phyloP scores from a whole-genome alignment of 2,888 invertebrate species.

The Orthosia cruda region DNA sequence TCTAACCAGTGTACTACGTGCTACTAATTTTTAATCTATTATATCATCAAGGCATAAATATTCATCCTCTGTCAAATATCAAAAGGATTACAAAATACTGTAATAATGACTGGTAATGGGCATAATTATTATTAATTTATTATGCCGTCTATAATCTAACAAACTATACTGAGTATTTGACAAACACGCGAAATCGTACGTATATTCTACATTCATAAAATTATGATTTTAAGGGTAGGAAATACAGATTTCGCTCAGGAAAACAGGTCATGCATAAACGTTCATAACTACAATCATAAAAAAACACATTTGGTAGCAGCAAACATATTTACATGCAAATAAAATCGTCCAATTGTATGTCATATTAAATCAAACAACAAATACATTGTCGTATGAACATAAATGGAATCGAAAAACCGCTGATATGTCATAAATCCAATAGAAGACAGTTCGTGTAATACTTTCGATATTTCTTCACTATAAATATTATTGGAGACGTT shows the following conservation, averaged over 20 bases:
- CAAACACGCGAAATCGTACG: not conserved
- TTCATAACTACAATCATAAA: conserved; percentile 34
- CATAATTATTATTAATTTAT: not conserved
- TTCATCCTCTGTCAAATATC: not conserved
- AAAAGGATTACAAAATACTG: not conserved
- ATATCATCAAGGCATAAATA: not conserved
- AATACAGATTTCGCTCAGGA: conserved; percentile 3
- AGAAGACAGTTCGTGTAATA: conserved; percentile 58
- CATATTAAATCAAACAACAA: conserved; percentile 62
- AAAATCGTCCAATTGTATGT: conserved; percentile 57
- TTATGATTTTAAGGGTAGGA: not conserved
- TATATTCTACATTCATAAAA: not conserved
- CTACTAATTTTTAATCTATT: not conserved
- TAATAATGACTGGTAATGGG: not conserved
- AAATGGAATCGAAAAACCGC: conserved; percentile 64
- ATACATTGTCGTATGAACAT: conserved; percentile 51
- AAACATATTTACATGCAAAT: conserved; percentile 56
- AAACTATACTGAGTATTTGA: not conserved
- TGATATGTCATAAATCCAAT: conserved; percentile 59
- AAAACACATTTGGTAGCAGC: conserved; percentile 28
- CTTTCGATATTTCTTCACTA: conserved; percentile 50
- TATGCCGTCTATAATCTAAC: not conserved
- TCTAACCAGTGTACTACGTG: not conserved
- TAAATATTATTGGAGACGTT: conserved; percentile 41
- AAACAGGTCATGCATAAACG: conserved; percentile 45